A percentile compares a stretch with the other conserved stretches of the same genome.
These are phyloP conservation scores for Mugil cephalus DNA, from an alignment of 2,113 vertebrate species.

Conservation along the genomic window DNA sequence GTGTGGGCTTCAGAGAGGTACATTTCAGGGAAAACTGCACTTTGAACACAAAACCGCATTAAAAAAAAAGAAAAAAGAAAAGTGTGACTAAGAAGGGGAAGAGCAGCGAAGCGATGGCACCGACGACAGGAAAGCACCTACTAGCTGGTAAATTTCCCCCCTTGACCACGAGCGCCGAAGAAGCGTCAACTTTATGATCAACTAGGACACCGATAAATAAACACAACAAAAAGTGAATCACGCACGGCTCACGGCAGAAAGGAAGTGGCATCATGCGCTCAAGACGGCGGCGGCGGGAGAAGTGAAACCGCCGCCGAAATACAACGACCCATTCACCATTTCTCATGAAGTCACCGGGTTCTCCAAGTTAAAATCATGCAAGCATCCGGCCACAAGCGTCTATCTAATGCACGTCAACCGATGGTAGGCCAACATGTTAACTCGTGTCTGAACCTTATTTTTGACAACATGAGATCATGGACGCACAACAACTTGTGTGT, in stretches of 20 bases:
- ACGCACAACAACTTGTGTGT: not conserved
- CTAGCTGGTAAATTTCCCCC: not conserved
- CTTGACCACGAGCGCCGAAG: not conserved
- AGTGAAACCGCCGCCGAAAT: slow-evolving; percentile 56
- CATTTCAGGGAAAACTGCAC: slow-evolving; percentile 36
- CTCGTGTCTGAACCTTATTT: not conserved
- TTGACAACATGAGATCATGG: slow-evolving; percentile 20
- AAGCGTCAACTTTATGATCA: not conserved
- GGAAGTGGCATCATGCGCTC: slow-evolving; percentile 62
- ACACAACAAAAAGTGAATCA: slow-evolving; percentile 8
- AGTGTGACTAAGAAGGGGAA: slow-evolving; percentile 2
- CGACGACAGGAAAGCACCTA: slow-evolving; percentile 28
- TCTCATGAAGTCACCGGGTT: slow-evolving; percentile 48
- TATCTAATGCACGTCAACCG: not conserved
- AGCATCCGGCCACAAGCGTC: not conserved
- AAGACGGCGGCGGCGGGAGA: slow-evolving; percentile 12
- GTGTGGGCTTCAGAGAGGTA: slow-evolving; percentile 34
- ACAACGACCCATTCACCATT: slow-evolving; percentile 51
- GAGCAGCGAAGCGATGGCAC: not conserved
- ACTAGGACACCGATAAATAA: not conserved
- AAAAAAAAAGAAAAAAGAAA: slow-evolving; percentile 10
- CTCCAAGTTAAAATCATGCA: slow-evolving; percentile 31
- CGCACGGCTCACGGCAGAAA: slow-evolving; percentile 11
- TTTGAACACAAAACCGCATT: slow-evolving; percentile 46
- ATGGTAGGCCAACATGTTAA: not conserved